Conservation (phyloP, 2,888 invertebrate species). For the Temnothorax unifasciatus region DNA sequence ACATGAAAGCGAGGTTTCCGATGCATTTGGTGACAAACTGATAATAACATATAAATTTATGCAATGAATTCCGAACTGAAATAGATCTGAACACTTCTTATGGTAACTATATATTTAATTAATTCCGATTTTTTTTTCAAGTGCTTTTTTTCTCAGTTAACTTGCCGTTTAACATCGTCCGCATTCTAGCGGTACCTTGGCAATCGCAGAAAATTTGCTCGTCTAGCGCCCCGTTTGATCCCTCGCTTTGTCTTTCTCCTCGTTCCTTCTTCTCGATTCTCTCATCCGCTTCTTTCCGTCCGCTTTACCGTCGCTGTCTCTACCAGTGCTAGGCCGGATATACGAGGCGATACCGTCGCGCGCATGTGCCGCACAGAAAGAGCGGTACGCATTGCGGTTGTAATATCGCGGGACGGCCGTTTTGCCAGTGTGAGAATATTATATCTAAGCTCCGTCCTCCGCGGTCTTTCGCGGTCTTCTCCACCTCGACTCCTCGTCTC, state of each 20-base stretch:
- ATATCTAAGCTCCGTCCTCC: constrained; percentile 70
- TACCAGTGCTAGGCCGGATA: constrained; percentile 72
- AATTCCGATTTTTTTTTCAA: neutral
- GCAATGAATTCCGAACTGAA: neutral
- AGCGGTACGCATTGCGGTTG: constrained; percentile 84
- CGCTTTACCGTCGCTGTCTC: constrained; percentile 16
- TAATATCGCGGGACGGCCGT: constrained; percentile 79
- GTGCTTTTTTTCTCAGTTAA: neutral
- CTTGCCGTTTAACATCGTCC: constrained; percentile 77
- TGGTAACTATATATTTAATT: neutral
- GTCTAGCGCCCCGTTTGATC: constrained; percentile 40
- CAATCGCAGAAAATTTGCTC: constrained; percentile 77
- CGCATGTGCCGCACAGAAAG: constrained; percentile 78
- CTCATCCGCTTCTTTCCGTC: constrained; percentile 33
- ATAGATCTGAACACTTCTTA: neutral
- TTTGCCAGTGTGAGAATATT: constrained; percentile 76
- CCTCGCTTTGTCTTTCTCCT: constrained; percentile 40
- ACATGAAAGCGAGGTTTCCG: neutral
- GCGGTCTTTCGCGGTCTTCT: constrained; percentile 28
- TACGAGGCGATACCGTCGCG: constrained; percentile 72
- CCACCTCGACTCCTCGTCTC: neutral
- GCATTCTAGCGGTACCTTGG: constrained; percentile 81
- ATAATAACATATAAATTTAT: neutral
- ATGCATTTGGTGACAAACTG: neutral
- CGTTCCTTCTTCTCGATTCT: constrained; percentile 16